Evolutionary conservation across 1,140 invertebrate genomes (phyloP).

Genomic region (Eriocheir sinensis): DNA sequence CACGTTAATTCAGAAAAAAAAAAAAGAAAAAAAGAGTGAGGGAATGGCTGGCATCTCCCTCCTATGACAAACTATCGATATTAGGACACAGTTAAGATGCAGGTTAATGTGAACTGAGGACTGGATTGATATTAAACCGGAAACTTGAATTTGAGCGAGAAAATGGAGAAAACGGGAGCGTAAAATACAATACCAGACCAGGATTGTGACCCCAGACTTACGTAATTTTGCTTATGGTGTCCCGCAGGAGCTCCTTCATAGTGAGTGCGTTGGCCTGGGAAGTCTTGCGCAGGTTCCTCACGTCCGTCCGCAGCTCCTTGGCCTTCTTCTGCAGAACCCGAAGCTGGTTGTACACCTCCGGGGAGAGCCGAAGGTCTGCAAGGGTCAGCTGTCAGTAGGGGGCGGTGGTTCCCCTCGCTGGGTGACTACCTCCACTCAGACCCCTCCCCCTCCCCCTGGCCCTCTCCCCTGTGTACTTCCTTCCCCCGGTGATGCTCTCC

Average conservation of each 20-base stretch:
- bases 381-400: constrained; percentile 11
- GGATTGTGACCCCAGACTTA: constrained; percentile 13
- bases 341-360: constrained; percentile 93
- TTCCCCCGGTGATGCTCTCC: no score
- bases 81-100: no score
- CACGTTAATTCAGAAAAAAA: no score
- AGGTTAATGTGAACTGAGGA: no score
- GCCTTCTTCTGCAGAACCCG: constrained; percentile 93
- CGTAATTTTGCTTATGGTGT: constrained; percentile 85
- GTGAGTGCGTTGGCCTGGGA: constrained; percentile 95
- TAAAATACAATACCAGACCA: neutral
- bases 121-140: no score
- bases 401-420: no score
- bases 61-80: no score
- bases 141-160: no score
- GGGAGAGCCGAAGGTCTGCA: constrained; percentile 87
- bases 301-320: constrained; percentile 93
- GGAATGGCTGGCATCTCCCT: neutral
- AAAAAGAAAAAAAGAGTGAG: neutral
- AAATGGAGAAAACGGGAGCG: no score
- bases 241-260: constrained; percentile 94
- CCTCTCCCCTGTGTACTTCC: no score
- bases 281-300: constrained; percentile 92
- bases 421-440: no score
- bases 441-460: no score